A percentile compares a stretch with the other conserved stretches of the same genome.
Evolutionary conservation across 2,797 vertebrate genomes (phyloP).

Genomic region (Pangasius mekongensis): DNA sequence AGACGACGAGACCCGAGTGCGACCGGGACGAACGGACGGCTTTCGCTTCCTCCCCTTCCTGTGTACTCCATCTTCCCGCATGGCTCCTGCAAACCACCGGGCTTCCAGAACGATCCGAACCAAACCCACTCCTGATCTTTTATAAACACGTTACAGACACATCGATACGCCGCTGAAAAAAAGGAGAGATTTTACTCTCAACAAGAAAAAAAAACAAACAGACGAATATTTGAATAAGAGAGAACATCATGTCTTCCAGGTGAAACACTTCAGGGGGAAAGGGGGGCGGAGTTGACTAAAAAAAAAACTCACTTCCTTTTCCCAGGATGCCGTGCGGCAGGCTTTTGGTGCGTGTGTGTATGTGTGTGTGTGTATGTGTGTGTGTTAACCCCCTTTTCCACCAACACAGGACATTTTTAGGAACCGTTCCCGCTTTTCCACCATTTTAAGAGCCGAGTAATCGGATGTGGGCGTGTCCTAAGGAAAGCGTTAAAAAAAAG

Average conservation of each 20-base stretch:
- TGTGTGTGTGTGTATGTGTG: slow-evolving; percentile 20
- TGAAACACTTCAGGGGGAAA: slow-evolving; percentile 10
- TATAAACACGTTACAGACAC: slow-evolving; percentile 25
- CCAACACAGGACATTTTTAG: background rate
- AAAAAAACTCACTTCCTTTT: background rate
- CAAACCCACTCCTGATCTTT: slow-evolving; percentile 54
- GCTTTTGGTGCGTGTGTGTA: slow-evolving; percentile 59
- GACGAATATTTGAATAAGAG: background rate
- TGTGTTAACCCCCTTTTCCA: slow-evolving; percentile 41
- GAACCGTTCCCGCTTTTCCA: background rate
- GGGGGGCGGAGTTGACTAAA: background rate
- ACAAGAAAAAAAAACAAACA: background rate
- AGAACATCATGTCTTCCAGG: slow-evolving; percentile 46
- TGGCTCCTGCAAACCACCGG: slow-evolving; percentile 78
- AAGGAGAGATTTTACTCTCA: background rate
- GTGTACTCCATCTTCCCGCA: slow-evolving; percentile 79
- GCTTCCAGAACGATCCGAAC: slow-evolving; percentile 71
- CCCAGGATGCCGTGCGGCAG: slow-evolving; percentile 51
- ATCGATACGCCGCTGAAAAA: background rate
- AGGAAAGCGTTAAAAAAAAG: no score
- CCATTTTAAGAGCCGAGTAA: background rate
- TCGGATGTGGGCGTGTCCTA: background rate
- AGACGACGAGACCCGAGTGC: background rate
- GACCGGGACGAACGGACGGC: slow-evolving; percentile 50
- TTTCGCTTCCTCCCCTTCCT: slow-evolving; percentile 72